Evolutionary conservation across 2,113 vertebrate species (phyloP).

Genomic region (Poeciliopsis turrubarensis): DNA sequence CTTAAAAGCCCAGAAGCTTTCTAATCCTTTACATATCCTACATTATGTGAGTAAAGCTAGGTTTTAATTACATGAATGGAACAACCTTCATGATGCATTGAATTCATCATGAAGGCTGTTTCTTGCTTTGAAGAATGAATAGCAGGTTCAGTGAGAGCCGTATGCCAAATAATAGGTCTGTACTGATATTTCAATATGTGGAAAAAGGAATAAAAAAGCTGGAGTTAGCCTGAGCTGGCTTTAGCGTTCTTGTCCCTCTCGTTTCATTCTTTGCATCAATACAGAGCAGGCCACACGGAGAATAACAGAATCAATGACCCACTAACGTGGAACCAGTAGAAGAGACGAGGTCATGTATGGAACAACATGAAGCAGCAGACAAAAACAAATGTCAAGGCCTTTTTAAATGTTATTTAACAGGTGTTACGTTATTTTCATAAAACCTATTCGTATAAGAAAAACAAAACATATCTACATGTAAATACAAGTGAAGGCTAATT

Average conservation of each 20-base stretch:
- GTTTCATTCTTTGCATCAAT: conserved; percentile 11
- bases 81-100: neutral
- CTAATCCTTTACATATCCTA: neutral
- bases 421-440: neutral
- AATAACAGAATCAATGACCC: conserved; percentile 12
- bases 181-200: neutral
- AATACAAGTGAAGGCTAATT: neutral
- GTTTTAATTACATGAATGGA: conserved; percentile 6
- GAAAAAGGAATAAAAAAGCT: neutral
- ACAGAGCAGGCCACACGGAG: neutral
- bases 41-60: neutral
- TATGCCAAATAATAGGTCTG: neutral
- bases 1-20: conserved; percentile 21
- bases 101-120: conserved; percentile 25
- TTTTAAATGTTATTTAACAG: neutral
- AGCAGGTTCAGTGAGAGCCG: neutral
- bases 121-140: neutral
- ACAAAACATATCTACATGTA: neutral
- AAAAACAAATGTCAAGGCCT: conserved; percentile 10
- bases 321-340: neutral
- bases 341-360: neutral
- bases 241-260: conserved; percentile 7
- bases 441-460: neutral
- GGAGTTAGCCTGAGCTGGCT: neutral
- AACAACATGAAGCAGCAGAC: neutral